phyloP scores from a whole-genome alignment of 1,140 invertebrate species.

The Zaprionus camerounensis region DNA sequence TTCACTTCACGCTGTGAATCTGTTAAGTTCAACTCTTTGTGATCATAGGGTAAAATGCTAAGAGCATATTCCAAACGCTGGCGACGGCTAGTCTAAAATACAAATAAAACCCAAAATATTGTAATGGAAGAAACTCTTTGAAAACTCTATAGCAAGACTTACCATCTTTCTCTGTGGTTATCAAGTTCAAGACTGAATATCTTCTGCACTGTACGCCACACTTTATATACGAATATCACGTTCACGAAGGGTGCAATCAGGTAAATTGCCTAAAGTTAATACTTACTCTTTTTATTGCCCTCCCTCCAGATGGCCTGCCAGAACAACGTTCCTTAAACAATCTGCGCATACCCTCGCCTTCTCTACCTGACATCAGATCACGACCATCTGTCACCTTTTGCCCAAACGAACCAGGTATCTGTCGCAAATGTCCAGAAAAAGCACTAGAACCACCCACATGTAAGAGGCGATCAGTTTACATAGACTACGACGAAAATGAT shows the following conservation, averaged over 20 bases:
- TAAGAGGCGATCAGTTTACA: neutral
- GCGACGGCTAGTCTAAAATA: constrained; percentile 50
- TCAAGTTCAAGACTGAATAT: neutral
- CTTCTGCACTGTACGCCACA: neutral
- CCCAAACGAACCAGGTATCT: neutral
- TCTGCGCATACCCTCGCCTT: neutral
- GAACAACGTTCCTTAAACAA: neutral
- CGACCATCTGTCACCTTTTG: neutral
- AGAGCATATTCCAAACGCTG: constrained; percentile 63
- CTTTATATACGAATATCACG: neutral
- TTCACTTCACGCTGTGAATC: constrained; percentile 45
- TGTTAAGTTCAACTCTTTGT: constrained; percentile 38
- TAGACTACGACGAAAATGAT: constrained; percentile 20
- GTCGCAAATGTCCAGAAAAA: neutral
- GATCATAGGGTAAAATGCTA: constrained; percentile 57
- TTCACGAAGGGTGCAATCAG: neutral
- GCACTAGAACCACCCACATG: neutral
- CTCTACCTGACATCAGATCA: constrained; percentile 52
- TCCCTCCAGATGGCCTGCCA: neutral
- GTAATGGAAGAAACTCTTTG: neutral
- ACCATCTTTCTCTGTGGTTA: constrained; percentile 47
- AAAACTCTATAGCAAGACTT: constrained; percentile 20
- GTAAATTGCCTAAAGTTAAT: neutral
- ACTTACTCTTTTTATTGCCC: neutral
- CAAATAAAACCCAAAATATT: neutral